Conservation (phyloP, 2,888 invertebrate genomes). For the Idaea dimidiata region DNA sequence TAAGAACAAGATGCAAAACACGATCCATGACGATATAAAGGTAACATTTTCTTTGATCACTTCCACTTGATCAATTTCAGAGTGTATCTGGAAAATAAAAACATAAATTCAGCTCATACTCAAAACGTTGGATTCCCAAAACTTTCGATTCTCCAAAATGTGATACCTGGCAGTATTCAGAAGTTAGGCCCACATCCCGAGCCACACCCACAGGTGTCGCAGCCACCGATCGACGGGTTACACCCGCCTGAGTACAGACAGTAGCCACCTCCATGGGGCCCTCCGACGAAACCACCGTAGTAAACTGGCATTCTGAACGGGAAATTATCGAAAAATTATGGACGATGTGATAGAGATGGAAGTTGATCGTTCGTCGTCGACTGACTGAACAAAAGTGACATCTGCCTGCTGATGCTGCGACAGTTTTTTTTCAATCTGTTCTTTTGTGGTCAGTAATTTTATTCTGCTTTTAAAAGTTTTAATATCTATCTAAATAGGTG, state of each 20-base stretch:
- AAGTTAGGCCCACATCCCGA: conserved; percentile 27
- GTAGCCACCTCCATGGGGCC: conserved; percentile 61
- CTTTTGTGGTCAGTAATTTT: neutral
- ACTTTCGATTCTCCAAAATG: no score
- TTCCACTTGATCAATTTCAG: neutral
- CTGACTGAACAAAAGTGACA: neutral
- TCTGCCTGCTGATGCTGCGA: neutral
- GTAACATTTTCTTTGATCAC: neutral
- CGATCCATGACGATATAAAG: neutral
- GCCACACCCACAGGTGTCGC: conserved; percentile 40
- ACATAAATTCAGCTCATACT: no score
- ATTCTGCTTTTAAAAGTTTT: neutral
- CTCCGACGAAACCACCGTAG: conserved; percentile 65
- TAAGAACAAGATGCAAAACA: neutral
- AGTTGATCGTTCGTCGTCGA: neutral
- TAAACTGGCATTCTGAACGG: conserved; percentile 53
- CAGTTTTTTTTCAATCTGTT: neutral
- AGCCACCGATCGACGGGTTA: conserved; percentile 48
- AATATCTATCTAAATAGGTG: neutral
- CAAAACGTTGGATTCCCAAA: no score
- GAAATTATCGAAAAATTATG: neutral
- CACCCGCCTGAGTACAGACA: conserved; percentile 46
- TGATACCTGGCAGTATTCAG: neutral
- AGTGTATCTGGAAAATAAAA: neutral
- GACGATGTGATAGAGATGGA: neutral